Evolutionary conservation across 2,113 vertebrate genomes (phyloP).

Genomic region (Rhinolophus ferrumequinum): DNA sequence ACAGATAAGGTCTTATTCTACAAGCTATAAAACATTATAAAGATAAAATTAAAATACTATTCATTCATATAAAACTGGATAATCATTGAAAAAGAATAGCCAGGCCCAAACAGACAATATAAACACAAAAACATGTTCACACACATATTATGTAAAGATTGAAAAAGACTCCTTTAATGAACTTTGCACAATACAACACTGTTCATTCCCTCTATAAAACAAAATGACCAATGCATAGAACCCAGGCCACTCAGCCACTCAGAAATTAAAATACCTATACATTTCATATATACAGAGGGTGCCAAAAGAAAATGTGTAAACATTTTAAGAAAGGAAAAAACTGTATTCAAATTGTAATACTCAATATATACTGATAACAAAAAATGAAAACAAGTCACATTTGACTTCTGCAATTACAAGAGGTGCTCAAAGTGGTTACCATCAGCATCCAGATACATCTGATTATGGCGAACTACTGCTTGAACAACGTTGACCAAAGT

Average conservation of each 20-base stretch:
- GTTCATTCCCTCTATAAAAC: background rate
- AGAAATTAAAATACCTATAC: background rate
- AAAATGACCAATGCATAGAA: constrained; percentile 10
- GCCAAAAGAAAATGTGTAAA: too few relatives aligned
- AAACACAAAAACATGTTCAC: background rate
- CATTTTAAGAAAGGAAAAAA: too few relatives aligned
- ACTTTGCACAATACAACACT: background rate
- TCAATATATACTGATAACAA: too few relatives aligned
- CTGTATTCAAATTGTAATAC: too few relatives aligned
- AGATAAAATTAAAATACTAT: background rate
- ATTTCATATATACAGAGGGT: background rate
- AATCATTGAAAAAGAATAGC: background rate
- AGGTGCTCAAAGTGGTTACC: too few relatives aligned
- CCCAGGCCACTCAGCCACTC: background rate
- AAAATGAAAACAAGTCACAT: too few relatives aligned
- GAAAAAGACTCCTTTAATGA: background rate
- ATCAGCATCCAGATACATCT: too few relatives aligned
- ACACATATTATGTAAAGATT: background rate
- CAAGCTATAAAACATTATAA: background rate
- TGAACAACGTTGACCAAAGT: too few relatives aligned
- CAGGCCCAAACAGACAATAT: background rate
- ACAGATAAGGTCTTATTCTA: background rate
- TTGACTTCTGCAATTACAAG: too few relatives aligned
- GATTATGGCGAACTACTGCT: too few relatives aligned
- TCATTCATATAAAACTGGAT: background rate